Evolutionary conservation across 1,140 invertebrate species (phyloP), one percentile per base, ranked within the genome.

Genomic region (Ips typographus): DNA sequence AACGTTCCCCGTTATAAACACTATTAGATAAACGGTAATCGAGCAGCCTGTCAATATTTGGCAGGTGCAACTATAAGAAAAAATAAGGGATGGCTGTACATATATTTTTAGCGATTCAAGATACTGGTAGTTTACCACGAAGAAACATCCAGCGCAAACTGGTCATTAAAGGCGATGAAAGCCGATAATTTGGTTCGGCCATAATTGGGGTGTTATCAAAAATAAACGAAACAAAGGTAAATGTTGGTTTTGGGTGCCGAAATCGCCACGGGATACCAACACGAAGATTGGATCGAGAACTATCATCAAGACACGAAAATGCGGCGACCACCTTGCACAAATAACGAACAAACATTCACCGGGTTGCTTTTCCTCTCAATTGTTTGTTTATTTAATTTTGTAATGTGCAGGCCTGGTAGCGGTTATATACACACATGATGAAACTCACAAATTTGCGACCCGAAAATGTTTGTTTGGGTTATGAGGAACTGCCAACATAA

Each of bases 121-220:
- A 49, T 49, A 49, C 22, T 22, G 3, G 44, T 22, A 3, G 3
- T 49, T 49, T 49, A 49, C 44, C 44, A 49, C 44, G 44, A 49
- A 49, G 22, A 49, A 49, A 8, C 22, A 22, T 22, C 22, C 44
- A 6, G 44, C 22, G 44, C 44, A 49, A 49, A 49, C 44, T 22
- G 44, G 6, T 49, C 22, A 22, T 49, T 49, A 49, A 49, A 49
- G 44, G 44, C 22, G 44, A 49, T 49, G 44, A 49, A 49, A 49
- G 44, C 44, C 44, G 6, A 22, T 49, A 49, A 49, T 49, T 49
- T 49, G 44, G 44, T 49, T 22, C 44, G 44, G 44, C 22, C 44
- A 22, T 49, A 49, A 49, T 49, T 49, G 44, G 44, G 44, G 44
- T 49, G 44, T 49, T 49, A 49, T 49, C 44, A 49, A 49, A 49